Evolutionary conservation across 35 echinoderm and acorn worm species (phyloP).

Genomic region (Apostichopus japonicus): DNA sequence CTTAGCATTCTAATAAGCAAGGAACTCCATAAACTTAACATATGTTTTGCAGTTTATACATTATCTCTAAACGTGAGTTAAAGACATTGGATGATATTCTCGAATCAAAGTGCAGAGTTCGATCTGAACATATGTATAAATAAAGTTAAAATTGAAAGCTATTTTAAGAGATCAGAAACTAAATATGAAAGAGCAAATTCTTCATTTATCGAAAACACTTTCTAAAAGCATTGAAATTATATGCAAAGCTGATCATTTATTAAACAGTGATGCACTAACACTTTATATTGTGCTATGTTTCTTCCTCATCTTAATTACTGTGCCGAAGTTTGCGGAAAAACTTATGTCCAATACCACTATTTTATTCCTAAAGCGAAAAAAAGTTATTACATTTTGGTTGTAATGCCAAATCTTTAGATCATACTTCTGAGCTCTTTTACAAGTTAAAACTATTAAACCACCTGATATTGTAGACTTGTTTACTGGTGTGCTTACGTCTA

Average conservation of each 20-base stretch:
- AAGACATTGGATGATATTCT: no score
- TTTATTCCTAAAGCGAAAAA: background rate
- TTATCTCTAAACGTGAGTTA: no score
- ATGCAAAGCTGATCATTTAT: background rate
- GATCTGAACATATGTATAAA: no score
- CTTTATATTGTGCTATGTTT: conserved; percentile 36
- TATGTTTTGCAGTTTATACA: no score
- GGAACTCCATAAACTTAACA: no score
- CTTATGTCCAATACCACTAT: background rate
- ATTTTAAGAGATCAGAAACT: background rate
- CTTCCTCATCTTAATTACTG: conserved; percentile 13
- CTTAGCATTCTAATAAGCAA: no score
- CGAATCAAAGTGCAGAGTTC: no score
- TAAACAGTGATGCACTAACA: background rate
- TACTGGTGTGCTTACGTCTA: no score
- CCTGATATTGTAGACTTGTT: no score
- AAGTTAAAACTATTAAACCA: no score
- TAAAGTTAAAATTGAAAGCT: background rate
- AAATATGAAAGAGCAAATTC: background rate
- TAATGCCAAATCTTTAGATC: background rate
- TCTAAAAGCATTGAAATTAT: background rate
- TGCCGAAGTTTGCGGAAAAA: background rate
- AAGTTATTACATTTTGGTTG: background rate
- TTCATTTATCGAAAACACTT: background rate
- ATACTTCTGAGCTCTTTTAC: no score